phyloP scores from a whole-genome alignment of 2,797 vertebrate species.

The Phoeniculus purpureus region DNA sequence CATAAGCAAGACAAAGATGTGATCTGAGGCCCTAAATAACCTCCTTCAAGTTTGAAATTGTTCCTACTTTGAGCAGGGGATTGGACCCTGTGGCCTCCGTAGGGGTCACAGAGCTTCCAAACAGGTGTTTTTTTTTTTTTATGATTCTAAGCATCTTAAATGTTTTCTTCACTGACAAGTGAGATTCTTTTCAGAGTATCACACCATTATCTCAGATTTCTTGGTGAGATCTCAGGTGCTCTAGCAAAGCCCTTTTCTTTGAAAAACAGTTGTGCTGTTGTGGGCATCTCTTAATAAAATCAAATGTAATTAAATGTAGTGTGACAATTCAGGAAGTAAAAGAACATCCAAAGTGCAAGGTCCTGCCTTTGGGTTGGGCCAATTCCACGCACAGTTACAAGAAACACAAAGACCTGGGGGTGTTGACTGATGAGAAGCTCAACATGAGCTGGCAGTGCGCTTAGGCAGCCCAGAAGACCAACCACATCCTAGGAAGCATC shows the following conservation, averaged over 20 bases:
- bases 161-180: background rate
- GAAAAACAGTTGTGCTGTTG: background rate
- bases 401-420: no score
- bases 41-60: background rate
- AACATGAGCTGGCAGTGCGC: no score
- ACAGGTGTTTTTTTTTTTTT: background rate
- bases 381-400: no score
- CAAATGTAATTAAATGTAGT: no score
- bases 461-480: no score
- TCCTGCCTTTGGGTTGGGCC: no score
- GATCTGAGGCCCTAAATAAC: background rate
- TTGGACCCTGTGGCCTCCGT: background rate
- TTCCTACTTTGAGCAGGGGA: background rate
- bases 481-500: no score
- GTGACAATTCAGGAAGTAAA: background rate
- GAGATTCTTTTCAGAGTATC: background rate
- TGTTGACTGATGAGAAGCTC: no score
- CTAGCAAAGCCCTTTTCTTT: background rate
- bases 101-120: background rate
- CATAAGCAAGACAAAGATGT: background rate
- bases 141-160: background rate
- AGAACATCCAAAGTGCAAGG: no score
- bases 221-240: background rate
- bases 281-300: background rate
- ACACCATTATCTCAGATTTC: background rate